phyloP scores from a whole-genome alignment of 2,113 vertebrate genomes.

The Archilochus colubris region DNA sequence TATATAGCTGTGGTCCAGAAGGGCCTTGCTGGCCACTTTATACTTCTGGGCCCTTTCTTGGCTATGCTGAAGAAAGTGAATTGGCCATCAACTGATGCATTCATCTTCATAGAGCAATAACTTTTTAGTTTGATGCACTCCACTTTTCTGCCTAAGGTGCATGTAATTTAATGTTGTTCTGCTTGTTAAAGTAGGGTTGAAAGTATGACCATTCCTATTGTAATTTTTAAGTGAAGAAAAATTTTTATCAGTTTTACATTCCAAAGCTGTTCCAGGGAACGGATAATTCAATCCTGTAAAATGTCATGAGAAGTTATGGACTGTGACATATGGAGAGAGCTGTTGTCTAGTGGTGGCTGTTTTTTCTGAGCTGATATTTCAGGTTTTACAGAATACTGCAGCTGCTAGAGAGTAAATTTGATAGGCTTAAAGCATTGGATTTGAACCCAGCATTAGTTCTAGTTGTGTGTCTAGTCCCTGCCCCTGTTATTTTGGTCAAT shows the following conservation, averaged over 20 bases:
- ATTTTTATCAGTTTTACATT: neutral
- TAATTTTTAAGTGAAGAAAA: neutral
- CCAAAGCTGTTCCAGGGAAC: neutral
- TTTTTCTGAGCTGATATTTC: neutral
- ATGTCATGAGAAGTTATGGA: neutral
- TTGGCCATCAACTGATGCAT: neutral
- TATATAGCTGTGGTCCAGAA: constrained; percentile 36
- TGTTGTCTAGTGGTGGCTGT: neutral
- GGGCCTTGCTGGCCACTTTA: constrained; percentile 40
- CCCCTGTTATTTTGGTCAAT: constrained; percentile 2
- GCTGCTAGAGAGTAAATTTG: neutral
- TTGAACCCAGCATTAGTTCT: constrained; percentile 37
- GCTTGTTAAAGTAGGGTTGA: neutral
- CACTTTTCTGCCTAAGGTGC: neutral
- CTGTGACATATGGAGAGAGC: constrained; percentile 11
- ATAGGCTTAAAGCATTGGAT: neutral
- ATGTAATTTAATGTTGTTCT: neutral
- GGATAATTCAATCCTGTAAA: neutral
- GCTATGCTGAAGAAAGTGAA: neutral
- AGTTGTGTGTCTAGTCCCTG: neutral
- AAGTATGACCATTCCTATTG: neutral
- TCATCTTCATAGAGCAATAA: neutral
- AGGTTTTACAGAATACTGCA: constrained; percentile 24
- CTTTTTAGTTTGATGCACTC: neutral
- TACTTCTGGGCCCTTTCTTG: neutral